These are phyloP conservation scores for Drosophila aff. DNA, from an alignment of 1,140 invertebrate species.

Conservation along the genomic window DNA sequence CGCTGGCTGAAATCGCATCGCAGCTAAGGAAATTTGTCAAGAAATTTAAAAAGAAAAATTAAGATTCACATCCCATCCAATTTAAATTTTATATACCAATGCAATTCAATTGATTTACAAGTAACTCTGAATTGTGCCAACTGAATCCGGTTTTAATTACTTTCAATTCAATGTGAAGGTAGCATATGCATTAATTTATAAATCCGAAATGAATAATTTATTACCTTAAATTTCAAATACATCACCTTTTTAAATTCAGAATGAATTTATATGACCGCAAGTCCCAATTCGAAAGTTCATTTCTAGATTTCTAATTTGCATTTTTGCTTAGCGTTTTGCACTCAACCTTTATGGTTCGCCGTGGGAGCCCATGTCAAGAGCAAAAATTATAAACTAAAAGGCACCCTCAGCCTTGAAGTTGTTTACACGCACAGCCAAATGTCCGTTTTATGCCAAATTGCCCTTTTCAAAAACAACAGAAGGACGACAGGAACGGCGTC, in stretches of 20 bases:
- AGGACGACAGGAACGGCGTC: neutral
- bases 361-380: slow-evolving; percentile 9
- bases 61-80: neutral
- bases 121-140: neutral
- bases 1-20: neutral
- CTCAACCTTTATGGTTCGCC: slow-evolving; percentile 16
- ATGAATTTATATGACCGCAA: neutral
- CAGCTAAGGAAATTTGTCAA: neutral
- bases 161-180: neutral
- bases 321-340: slow-evolving; percentile 28
- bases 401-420: slow-evolving; percentile 30
- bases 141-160: neutral
- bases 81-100: neutral
- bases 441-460: slow-evolving; percentile 22
- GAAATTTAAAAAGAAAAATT: too few species aligned
- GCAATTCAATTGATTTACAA: neutral
- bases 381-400: slow-evolving; percentile 23
- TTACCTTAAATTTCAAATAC: neutral
- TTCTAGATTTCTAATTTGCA: slow-evolving; percentile 32
- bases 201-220: slow-evolving; percentile 21
- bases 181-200: neutral
- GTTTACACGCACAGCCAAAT: slow-evolving; percentile 29
- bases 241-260: neutral
- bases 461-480: slow-evolving; percentile 36
- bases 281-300: slow-evolving; percentile 9